A percentile compares a stretch with the other conserved stretches of the same genome.
These are phyloP conservation scores for Hedya salicella DNA, from an alignment of 2,888 invertebrate genomes.

Conservation along the genomic window DNA sequence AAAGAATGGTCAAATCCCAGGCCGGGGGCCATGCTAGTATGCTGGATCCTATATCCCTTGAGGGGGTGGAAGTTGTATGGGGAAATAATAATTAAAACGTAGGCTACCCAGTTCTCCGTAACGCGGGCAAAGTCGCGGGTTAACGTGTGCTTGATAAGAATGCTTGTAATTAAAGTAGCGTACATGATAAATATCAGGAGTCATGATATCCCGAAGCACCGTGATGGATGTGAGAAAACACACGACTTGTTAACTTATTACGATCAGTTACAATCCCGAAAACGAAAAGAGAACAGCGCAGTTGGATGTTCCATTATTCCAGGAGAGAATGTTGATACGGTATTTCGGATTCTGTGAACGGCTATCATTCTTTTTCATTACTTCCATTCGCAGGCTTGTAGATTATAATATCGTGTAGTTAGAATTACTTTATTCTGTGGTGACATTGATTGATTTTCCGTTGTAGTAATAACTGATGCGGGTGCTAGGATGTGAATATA, in stretches of 20 bases:
- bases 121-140: too few relatives aligned
- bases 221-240: constrained; percentile 72
- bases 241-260: constrained; percentile 79
- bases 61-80: too few relatives aligned
- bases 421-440: constrained; percentile 36
- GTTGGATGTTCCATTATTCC: constrained; percentile 79
- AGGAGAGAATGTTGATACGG: constrained; percentile 72
- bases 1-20: too few relatives aligned
- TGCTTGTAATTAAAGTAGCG: constrained; percentile 46
- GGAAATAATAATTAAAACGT: too few relatives aligned
- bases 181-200: constrained; percentile 64
- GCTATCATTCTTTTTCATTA: constrained; percentile 41
- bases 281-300: constrained; percentile 66
- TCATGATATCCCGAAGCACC: constrained; percentile 57
- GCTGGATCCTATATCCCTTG: too few relatives aligned
- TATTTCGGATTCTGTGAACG: constrained; percentile 47
- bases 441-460: constrained; percentile 40
- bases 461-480: constrained; percentile 39
- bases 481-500: constrained; percentile 30
- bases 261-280: constrained; percentile 68
- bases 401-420: constrained; percentile 38
- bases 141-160: constrained; percentile 1
- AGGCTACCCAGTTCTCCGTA: too few relatives aligned
- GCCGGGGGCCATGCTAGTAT: too few relatives aligned
- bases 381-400: constrained; percentile 30